Conservation (phyloP, 2,797 vertebrate species). For the Alosa sapidissima region DNA sequence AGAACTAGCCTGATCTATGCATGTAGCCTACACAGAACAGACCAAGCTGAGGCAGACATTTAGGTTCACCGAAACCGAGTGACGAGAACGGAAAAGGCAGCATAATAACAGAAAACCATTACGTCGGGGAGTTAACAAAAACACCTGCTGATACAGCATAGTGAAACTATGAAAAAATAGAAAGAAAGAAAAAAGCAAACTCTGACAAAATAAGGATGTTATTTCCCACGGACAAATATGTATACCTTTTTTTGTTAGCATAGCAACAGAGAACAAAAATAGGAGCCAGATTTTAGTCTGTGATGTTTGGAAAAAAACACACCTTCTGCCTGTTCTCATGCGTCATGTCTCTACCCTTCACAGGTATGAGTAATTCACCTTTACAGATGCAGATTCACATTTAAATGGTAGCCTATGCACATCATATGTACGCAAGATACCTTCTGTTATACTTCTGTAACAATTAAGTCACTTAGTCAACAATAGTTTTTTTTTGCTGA, state of each 20-base stretch:
- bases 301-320: not conserved
- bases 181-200: not conserved
- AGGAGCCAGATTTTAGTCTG: not conserved
- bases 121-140: not conserved
- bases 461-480: not conserved
- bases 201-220: not conserved
- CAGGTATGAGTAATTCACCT: not conserved
- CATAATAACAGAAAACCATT: not conserved
- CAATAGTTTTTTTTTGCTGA: not conserved
- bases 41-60: not conserved
- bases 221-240: not conserved
- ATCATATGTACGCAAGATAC: not conserved
- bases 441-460: not conserved
- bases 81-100: not conserved
- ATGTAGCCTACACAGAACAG: not conserved
- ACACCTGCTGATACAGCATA: not conserved
- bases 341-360: not conserved
- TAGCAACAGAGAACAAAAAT: constrained; percentile 20
- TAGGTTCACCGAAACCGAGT: not conserved
- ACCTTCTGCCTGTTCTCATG: not conserved
- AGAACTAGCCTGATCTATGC: not conserved
- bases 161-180: not conserved
- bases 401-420: not conserved
- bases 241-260: not conserved
- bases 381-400: not conserved